Evolutionary conservation across 2,888 invertebrate species (phyloP).

Genomic region (Elysia crispata): DNA sequence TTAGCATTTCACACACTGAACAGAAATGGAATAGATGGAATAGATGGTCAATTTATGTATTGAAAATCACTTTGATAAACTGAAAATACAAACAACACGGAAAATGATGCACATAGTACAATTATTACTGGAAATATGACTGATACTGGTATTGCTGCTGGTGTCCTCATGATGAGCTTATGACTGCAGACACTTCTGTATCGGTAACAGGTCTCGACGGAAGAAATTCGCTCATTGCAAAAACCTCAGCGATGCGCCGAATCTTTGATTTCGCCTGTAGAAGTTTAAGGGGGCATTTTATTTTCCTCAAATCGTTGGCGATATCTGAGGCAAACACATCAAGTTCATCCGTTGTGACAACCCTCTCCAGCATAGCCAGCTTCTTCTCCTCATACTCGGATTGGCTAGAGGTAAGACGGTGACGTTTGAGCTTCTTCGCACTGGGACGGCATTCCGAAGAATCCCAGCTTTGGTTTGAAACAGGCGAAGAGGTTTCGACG

Average conservation of each 20-base stretch:
- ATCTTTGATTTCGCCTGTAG: conserved; percentile 11
- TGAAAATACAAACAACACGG: too few species aligned
- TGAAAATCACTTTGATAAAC: conserved; percentile 2
- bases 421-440: not conserved
- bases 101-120: too few species aligned
- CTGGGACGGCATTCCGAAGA: not conserved
- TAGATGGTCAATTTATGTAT: conserved; percentile 5
- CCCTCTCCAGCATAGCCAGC: not conserved
- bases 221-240: conserved; percentile 3
- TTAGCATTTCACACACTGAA: not conserved
- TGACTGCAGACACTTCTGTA: not conserved
- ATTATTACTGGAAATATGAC: too few species aligned
- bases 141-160: too few species aligned
- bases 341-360: not conserved
- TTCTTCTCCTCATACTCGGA: not conserved
- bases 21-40: not conserved
- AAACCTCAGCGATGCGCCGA: not conserved
- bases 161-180: not conserved
- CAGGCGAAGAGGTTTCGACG: not conserved
- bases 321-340: not conserved
- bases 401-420: not conserved
- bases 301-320: not conserved
- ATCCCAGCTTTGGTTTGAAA: conserved; percentile 1
- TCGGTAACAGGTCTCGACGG: not conserved
- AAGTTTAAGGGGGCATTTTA: not conserved